Evolutionary conservation across 2,888 invertebrate genomes (phyloP).

Genomic region (Gymnocheta viridis): DNA sequence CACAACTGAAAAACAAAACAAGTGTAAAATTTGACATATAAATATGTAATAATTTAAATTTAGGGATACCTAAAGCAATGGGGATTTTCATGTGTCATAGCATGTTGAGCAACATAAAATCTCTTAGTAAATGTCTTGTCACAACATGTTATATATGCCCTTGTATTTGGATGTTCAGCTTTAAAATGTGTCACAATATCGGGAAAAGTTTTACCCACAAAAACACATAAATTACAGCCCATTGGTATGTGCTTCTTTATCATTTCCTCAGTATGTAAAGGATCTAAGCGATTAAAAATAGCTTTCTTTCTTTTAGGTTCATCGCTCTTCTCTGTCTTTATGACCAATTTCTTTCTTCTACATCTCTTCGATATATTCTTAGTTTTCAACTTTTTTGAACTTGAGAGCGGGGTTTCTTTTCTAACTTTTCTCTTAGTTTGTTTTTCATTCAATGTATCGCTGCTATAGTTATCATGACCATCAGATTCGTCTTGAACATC

Average conservation of each 20-base stretch:
- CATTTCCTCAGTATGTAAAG: slow-evolving; percentile 73
- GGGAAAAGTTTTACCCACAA: slow-evolving; percentile 76
- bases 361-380: neutral
- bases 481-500: neutral
- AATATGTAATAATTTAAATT: neutral
- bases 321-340: slow-evolving; percentile 16
- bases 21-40: neutral
- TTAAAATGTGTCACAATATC: slow-evolving; percentile 79
- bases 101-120: slow-evolving; percentile 79
- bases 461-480: neutral
- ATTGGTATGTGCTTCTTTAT: slow-evolving; percentile 80
- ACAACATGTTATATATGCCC: slow-evolving; percentile 79
- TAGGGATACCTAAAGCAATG: slow-evolving; percentile 79
- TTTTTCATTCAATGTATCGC: neutral
- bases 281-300: slow-evolving; percentile 47
- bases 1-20: slow-evolving; percentile 74
- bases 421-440: neutral
- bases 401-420: neutral
- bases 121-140: slow-evolving; percentile 79
- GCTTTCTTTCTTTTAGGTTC: slow-evolving; percentile 45
- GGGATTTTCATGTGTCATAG: slow-evolving; percentile 80
- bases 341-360: neutral
- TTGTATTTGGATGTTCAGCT: slow-evolving; percentile 74
- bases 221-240: slow-evolving; percentile 79
- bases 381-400: neutral